phyloP scores from a whole-genome alignment of 1,140 invertebrate species.

The Lepidurus couesii region DNA sequence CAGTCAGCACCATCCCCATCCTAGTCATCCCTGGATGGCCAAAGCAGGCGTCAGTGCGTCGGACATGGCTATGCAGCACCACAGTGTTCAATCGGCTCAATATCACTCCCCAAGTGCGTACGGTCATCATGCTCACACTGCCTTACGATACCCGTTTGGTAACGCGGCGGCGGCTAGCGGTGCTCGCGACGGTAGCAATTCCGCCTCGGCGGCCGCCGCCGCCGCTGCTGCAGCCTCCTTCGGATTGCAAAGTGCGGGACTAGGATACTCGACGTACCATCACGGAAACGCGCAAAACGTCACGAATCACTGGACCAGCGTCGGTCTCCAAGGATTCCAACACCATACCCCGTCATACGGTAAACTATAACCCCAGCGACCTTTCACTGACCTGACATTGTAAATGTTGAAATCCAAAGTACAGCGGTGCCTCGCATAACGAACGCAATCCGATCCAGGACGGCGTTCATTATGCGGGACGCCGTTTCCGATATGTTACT shows the following conservation, averaged over 20 bases:
- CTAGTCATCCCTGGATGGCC: constrained; percentile 7
- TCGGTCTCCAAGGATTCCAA: neutral
- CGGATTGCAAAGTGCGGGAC: neutral
- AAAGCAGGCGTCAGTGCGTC: constrained; percentile 7
- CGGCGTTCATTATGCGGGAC: too few relatives aligned
- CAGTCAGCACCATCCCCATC: constrained; percentile 11
- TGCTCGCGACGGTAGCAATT: neutral
- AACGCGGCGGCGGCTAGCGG: constrained; percentile 1
- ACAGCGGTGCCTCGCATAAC: too few relatives aligned
- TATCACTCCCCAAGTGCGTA: neutral
- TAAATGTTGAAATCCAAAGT: too few relatives aligned
- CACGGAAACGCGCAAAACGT: neutral
- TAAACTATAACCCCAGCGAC: neutral
- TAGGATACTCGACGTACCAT: neutral
- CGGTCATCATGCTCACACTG: neutral
- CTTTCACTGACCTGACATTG: too few relatives aligned
- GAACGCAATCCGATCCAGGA: too few relatives aligned
- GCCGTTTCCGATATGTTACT: too few relatives aligned
- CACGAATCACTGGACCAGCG: constrained; percentile 7
- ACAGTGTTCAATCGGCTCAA: neutral
- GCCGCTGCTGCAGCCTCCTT: constrained; percentile 6
- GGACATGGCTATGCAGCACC: neutral
- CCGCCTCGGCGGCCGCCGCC: neutral
- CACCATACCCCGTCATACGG: neutral
- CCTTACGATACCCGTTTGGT: neutral